Evolutionary conservation across 2,888 invertebrate genomes (phyloP).

Genomic region (Epistrophe eligans): DNA sequence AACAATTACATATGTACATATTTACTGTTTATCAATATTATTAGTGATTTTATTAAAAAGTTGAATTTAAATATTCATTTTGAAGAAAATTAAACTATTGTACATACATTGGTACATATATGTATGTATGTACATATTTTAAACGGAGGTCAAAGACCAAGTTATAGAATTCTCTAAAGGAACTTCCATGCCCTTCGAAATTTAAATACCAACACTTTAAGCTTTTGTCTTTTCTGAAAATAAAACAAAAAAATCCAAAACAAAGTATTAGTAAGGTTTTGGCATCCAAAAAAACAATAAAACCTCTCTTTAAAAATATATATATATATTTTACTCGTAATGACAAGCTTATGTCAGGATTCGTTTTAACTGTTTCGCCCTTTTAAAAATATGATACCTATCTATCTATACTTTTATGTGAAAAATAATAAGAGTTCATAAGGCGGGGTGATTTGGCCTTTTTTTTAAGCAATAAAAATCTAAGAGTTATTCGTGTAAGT

Average conservation of each 20-base stretch:
- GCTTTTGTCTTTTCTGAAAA: background rate
- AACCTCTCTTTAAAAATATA: background rate
- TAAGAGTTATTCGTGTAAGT: background rate
- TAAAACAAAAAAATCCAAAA: background rate
- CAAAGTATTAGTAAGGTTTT: background rate
- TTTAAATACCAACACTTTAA: background rate
- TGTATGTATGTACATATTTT: no score
- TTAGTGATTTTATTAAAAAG: no score
- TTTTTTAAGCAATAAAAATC: constrained; percentile 58
- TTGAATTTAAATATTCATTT: no score
- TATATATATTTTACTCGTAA: background rate
- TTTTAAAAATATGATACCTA: constrained; percentile 30
- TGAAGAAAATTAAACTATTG: no score
- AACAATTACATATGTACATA: no score
- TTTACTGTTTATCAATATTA: no score
- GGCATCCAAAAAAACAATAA: background rate
- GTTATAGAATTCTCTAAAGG: background rate
- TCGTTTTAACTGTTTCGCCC: constrained; percentile 19
- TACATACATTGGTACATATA: no score
- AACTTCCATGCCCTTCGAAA: background rate
- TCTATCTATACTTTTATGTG: constrained; percentile 23
- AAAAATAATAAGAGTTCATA: constrained; percentile 61
- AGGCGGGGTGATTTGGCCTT: constrained; percentile 64
- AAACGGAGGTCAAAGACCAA: background rate
- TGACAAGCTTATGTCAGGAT: constrained; percentile 30